These are phyloP conservation scores for Octomys mimax DNA, from an alignment of 2,797 vertebrate genomes.

Conservation along the genomic window DNA sequence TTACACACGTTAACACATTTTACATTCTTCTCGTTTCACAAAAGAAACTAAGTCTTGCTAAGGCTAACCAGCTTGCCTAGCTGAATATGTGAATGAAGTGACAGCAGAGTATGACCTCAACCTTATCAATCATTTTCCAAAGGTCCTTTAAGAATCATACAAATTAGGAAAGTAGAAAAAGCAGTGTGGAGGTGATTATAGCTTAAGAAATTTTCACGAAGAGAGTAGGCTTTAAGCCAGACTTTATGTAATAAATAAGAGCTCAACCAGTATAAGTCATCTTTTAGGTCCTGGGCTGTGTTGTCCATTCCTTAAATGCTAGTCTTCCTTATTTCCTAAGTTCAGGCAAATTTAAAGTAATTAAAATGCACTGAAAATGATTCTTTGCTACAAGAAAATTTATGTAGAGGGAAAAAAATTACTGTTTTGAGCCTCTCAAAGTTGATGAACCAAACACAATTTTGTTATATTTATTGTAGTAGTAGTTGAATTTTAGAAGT, in stretches of 20 bases:
- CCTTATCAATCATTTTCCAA: neutral
- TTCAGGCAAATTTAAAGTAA: neutral
- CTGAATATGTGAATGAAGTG: neutral
- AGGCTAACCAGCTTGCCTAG: neutral
- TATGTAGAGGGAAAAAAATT: neutral
- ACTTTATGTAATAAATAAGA: neutral
- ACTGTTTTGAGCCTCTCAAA: neutral
- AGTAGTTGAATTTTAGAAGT: slow-evolving; percentile 5
- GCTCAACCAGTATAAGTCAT: neutral
- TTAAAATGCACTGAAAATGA: neutral
- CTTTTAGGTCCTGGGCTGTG: neutral
- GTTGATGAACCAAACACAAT: slow-evolving; percentile 3
- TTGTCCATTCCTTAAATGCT: neutral
- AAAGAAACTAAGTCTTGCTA: neutral
- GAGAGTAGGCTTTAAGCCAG: neutral
- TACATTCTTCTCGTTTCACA: neutral
- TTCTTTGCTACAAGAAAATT: neutral
- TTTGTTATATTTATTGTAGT: neutral
- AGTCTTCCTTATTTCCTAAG: neutral
- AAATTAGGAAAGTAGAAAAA: neutral
- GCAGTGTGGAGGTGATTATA: neutral
- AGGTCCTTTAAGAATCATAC: neutral
- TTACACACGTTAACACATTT: neutral
- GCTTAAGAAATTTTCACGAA: neutral
- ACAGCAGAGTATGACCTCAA: neutral